These are phyloP conservation scores for Lepidotrigona ventralis DNA, from an alignment of 1,140 invertebrate species.

Conservation along the genomic window DNA sequence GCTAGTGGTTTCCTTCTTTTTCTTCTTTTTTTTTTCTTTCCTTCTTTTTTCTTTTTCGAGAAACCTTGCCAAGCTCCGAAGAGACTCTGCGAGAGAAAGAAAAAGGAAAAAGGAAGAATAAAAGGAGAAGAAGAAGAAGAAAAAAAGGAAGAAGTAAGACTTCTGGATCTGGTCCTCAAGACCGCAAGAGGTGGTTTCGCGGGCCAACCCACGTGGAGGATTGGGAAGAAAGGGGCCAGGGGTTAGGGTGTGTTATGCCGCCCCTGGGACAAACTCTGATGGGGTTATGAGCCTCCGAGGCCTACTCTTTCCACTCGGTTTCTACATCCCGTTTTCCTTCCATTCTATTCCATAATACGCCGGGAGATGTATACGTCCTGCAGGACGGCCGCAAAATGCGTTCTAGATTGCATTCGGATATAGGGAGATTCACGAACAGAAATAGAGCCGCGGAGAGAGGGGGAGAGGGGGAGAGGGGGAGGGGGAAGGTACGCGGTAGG, in stretches of 20 bases:
- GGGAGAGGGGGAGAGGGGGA: not conserved
- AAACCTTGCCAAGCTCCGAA: not conserved
- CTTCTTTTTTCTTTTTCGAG: conserved; percentile 5
- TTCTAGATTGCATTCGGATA: conserved; percentile 76
- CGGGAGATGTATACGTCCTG: conserved; percentile 74
- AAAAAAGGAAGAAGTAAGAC: conserved; percentile 13
- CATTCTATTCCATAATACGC: conserved; percentile 80
- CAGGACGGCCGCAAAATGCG: conserved; percentile 75
- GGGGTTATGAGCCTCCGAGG: conserved; percentile 80
- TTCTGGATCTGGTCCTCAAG: conserved; percentile 39
- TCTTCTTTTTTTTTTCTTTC: not conserved
- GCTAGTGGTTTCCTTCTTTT: conserved; percentile 13
- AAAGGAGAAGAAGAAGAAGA: conserved; percentile 6
- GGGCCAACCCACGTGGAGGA: conserved; percentile 34
- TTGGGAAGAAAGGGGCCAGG: conserved; percentile 39
- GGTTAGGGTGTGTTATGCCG: conserved; percentile 70
- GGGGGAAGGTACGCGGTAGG: not conserved
- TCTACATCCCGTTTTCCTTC: conserved; percentile 76
- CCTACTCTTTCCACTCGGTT: conserved; percentile 77
- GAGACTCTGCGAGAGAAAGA: not conserved
- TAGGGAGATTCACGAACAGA: conserved; percentile 67
- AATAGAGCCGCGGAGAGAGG: conserved; percentile 5
- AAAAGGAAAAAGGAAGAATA: not conserved
- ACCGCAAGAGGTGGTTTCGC: conserved; percentile 67
- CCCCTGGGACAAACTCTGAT: conserved; percentile 78